These are phyloP conservation scores for Scalopus aquaticus DNA, from an alignment of 2,113 vertebrate genomes.

Conservation along the genomic window DNA sequence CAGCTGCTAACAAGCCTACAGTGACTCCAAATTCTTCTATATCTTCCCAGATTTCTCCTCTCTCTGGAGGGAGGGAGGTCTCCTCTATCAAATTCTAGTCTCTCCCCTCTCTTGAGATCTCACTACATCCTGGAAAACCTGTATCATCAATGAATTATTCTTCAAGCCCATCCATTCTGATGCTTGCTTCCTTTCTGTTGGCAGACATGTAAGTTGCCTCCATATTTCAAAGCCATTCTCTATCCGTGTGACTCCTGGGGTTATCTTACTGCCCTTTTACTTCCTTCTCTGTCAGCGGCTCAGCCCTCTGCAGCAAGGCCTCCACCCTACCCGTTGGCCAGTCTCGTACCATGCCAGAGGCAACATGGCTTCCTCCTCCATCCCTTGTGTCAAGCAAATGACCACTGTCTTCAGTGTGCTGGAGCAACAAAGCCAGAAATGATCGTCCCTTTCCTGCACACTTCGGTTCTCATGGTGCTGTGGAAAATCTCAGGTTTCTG, in stretches of 20 bases:
- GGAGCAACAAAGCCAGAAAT: neutral
- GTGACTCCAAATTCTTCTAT: constrained; percentile 42
- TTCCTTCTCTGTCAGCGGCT: neutral
- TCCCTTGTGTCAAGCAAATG: neutral
- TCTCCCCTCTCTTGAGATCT: neutral
- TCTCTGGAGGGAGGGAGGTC: neutral
- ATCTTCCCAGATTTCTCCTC: neutral
- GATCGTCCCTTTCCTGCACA: neutral
- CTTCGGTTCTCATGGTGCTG: neutral
- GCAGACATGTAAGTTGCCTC: neutral
- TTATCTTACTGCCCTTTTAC: neutral
- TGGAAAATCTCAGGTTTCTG: neutral
- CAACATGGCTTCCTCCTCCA: neutral
- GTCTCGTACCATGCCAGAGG: neutral
- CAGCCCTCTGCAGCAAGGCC: neutral
- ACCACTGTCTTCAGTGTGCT: neutral
- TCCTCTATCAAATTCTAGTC: neutral
- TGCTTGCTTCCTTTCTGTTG: neutral
- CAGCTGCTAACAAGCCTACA: neutral
- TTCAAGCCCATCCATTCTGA: neutral
- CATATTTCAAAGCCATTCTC: neutral
- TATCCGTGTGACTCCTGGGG: neutral
- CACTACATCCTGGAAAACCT: neutral
- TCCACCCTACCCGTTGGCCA: neutral
- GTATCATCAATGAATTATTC: neutral